Evolutionary conservation across 2,113 vertebrate genomes (phyloP).

Genomic region (Vicugna pacos): DNA sequence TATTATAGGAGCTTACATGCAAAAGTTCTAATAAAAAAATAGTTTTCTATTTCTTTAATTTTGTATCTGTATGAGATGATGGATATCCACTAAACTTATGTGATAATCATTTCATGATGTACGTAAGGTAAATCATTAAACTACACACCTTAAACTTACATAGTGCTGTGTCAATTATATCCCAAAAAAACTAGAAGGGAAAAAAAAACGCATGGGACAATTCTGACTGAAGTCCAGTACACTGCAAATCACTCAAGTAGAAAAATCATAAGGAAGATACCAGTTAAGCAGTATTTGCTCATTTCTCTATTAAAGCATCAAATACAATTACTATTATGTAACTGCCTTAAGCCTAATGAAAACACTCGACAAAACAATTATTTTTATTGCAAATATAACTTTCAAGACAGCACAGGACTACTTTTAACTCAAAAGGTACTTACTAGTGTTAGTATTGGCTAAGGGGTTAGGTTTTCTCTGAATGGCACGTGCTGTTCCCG

Average conservation of each 20-base stretch:
- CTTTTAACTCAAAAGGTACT: slow-evolving; percentile 80
- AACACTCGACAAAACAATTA: neutral
- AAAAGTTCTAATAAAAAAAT: too few species aligned
- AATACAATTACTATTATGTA: neutral
- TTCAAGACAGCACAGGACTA: neutral
- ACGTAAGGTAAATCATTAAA: neutral
- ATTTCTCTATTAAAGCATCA: neutral
- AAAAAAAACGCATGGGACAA: neutral
- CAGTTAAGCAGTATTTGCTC: neutral
- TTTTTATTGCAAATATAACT: neutral
- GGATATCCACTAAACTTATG: neutral
- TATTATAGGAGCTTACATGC: neutral
- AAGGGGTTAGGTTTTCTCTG: slow-evolving; percentile 99
- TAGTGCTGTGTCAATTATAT: neutral
- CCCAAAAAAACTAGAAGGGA: neutral
- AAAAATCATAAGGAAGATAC: neutral
- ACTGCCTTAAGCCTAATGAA: neutral
- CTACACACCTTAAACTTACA: neutral
- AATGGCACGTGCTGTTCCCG: slow-evolving; percentile 99
- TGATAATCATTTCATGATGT: neutral
- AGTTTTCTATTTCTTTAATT: neutral
- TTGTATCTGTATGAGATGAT: neutral
- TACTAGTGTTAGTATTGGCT: slow-evolving; percentile 97
- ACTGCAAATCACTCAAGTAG: neutral
- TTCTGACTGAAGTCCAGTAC: neutral